Conservation (phyloP, 1,140 invertebrate genomes). For the Geopemphigus sp. region DNA sequence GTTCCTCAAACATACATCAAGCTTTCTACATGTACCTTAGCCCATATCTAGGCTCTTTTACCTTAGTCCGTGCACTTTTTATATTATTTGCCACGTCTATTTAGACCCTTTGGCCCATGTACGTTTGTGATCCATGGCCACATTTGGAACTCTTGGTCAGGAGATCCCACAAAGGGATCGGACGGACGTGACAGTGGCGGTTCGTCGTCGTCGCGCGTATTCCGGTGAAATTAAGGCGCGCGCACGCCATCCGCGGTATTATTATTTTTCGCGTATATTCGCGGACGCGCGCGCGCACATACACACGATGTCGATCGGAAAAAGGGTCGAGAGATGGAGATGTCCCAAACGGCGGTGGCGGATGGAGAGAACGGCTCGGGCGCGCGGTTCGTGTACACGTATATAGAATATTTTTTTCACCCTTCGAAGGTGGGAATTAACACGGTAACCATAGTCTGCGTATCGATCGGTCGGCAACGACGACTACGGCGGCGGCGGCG, state of each 20-base stretch:
- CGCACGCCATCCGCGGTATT: background rate
- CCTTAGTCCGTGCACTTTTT: too few species aligned
- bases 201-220: too few species aligned
- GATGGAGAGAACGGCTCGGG: background rate
- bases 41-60: too few species aligned
- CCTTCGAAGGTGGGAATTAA: constrained; percentile 49
- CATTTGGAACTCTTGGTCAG: too few species aligned
- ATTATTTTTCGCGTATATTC: background rate
- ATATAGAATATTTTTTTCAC: constrained; percentile 41
- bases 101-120: too few species aligned
- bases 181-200: too few species aligned
- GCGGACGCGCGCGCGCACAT: background rate
- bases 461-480: constrained; percentile 24
- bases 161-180: too few species aligned
- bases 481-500: background rate
- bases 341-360: background rate
- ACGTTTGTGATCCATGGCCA: too few species aligned
- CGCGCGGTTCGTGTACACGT: constrained; percentile 18
- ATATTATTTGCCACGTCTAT: too few species aligned
- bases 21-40: too few species aligned
- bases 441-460: constrained; percentile 43
- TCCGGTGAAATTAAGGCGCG: too few species aligned
- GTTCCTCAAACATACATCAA: too few species aligned
- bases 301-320: background rate
- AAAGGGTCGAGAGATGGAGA: background rate